Conservation (phyloP, 1,140 invertebrate genomes). For the Halotydeus destructor region DNA sequence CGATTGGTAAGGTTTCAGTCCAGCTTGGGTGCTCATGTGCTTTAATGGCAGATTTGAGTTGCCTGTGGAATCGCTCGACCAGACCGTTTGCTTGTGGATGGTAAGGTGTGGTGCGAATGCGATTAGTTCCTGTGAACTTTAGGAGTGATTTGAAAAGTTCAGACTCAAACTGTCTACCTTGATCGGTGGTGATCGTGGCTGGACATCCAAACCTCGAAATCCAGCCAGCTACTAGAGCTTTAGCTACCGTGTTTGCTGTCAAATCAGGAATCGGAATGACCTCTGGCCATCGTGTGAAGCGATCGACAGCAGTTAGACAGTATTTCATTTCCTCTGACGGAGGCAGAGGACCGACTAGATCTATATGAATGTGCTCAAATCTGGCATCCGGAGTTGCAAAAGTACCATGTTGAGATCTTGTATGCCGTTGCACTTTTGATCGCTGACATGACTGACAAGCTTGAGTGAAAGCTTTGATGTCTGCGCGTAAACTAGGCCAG, state of each 20-base stretch:
- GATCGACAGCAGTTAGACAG: slow-evolving; percentile 25
- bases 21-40: slow-evolving; percentile 18
- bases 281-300: slow-evolving; percentile 27
- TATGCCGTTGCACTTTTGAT: slow-evolving; percentile 11
- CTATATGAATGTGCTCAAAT: slow-evolving; percentile 28
- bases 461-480: background rate
- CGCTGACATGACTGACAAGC: slow-evolving; percentile 8
- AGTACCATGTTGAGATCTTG: slow-evolving; percentile 2
- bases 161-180: slow-evolving; percentile 26
- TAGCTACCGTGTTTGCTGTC: slow-evolving; percentile 21
- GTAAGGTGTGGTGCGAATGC: slow-evolving; percentile 9
- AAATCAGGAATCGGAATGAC: slow-evolving; percentile 23
- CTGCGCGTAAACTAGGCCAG: slow-evolving; percentile 2
- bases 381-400: background rate
- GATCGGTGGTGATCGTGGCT: slow-evolving; percentile 22
- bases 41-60: slow-evolving; percentile 3
- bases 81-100: slow-evolving; percentile 23
- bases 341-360: slow-evolving; percentile 29
- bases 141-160: slow-evolving; percentile 17
- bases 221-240: slow-evolving; percentile 21
- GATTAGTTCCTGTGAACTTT: slow-evolving; percentile 5
- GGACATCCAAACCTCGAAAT: slow-evolving; percentile 21
- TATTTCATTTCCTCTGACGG: slow-evolving; percentile 21
- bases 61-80: slow-evolving; percentile 24
- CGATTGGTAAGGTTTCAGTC: slow-evolving; percentile 21